phyloP scores from a whole-genome alignment of 2,888 invertebrate species.

The Dasysyrphus tricinctus region DNA sequence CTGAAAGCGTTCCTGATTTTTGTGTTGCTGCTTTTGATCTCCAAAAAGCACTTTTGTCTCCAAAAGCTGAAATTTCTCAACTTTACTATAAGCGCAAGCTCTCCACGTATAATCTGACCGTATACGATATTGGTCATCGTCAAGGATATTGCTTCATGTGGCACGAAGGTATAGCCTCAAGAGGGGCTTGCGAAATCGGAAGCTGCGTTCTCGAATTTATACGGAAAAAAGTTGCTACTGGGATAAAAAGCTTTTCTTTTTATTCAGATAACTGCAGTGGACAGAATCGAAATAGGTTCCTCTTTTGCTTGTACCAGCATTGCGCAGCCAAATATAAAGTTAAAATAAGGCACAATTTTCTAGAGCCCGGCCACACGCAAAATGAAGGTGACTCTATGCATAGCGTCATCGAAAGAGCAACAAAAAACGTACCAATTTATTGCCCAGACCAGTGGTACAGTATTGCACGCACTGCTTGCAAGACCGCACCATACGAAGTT shows the following conservation, averaged over 20 bases:
- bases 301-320: constrained; percentile 26
- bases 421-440: no score
- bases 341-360: constrained; percentile 31
- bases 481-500: no score
- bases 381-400: neutral
- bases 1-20: constrained; percentile 9
- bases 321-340: constrained; percentile 30
- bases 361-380: constrained; percentile 16
- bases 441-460: no score
- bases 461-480: no score
- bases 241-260: constrained; percentile 23
- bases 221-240: constrained; percentile 9
- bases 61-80: constrained; percentile 11
- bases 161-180: constrained; percentile 14
- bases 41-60: constrained; percentile 12
- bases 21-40: constrained; percentile 20
- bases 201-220: no score
- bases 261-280: constrained; percentile 25
- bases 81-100: constrained; percentile 6
- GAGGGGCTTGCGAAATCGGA: constrained; percentile 25
- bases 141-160: constrained; percentile 31
- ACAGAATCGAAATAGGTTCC: constrained; percentile 18
- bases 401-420: no score
- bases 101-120: neutral
- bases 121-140: neutral